Evolutionary conservation across 2,113 vertebrate genomes (phyloP).

Genomic region (Brachyistius frenatus): DNA sequence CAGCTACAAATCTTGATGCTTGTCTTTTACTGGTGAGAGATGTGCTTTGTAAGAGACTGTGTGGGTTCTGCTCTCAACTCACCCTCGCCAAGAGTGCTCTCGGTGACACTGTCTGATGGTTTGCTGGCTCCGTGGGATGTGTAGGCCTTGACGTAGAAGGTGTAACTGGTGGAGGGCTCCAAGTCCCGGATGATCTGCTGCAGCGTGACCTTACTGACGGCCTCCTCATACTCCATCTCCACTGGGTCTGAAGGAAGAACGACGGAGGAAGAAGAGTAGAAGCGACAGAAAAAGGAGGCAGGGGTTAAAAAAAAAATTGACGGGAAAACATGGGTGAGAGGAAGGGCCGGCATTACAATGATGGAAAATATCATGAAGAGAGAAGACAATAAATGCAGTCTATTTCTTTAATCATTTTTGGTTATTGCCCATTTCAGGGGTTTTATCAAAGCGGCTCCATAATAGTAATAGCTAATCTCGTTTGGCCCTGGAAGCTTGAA

Average conservation of each 20-base stretch:
- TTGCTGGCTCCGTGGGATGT: constrained; percentile 96
- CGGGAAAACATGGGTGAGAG: not conserved
- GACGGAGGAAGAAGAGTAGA: not conserved
- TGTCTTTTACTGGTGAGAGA: not conserved
- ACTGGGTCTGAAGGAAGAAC: constrained; percentile 85
- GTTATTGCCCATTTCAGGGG: constrained; percentile 61
- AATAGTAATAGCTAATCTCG: constrained; percentile 61
- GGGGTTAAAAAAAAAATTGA: not conserved
- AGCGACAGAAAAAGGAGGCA: constrained; percentile 5
- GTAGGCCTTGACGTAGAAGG: constrained; percentile 98
- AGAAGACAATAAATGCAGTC: constrained; percentile 59
- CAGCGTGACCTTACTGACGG: constrained; percentile 95
- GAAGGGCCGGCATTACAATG: constrained; percentile 4
- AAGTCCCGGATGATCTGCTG: constrained; percentile 95
- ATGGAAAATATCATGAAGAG: constrained; percentile 28
- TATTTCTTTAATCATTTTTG: constrained; percentile 55
- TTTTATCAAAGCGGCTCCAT: constrained; percentile 59
- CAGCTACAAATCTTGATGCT: not conserved
- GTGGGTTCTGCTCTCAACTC: constrained; percentile 62
- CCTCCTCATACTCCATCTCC: constrained; percentile 98
- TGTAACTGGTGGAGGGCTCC: constrained; percentile 95
- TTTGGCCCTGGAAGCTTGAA: constrained; percentile 46
- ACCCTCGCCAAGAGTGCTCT: constrained; percentile 96
- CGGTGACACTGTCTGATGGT: constrained; percentile 87
- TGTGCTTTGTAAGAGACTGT: not conserved